Percentiles rank a stretch among this genome's conserved stretches.
Conservation (phyloP, 1,140 invertebrate species). For the Ceratina australensis region DNA sequence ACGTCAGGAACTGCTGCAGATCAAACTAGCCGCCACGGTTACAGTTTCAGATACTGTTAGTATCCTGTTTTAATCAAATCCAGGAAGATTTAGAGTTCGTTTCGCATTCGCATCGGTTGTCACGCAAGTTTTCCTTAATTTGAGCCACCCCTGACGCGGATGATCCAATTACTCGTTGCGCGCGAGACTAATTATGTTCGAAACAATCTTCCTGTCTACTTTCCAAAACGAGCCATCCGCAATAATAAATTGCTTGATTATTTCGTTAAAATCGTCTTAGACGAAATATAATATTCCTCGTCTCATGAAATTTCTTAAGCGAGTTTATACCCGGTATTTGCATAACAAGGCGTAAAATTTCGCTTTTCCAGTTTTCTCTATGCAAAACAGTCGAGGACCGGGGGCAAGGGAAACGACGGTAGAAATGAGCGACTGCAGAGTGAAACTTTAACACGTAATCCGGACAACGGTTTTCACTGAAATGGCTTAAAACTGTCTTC, state of each 20-base stretch:
- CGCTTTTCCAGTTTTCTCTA: not conserved
- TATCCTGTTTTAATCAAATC: slow-evolving; percentile 9
- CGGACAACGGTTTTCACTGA: not conserved
- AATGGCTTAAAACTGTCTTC: slow-evolving; percentile 43
- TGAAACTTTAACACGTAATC: slow-evolving; percentile 39
- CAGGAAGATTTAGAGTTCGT: not conserved
- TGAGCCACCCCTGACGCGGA: not conserved
- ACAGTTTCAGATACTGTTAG: slow-evolving; percentile 11
- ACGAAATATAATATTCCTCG: not conserved
- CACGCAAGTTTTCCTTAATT: not conserved
- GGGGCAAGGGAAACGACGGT: not conserved
- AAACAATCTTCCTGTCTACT: too few species aligned
- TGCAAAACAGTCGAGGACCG: not conserved
- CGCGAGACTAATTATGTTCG: not conserved
- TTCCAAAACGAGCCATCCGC: not conserved
- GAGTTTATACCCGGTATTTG: too few species aligned
- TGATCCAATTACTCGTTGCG: not conserved
- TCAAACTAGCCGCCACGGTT: slow-evolving; percentile 15
- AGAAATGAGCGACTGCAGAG: slow-evolving; percentile 20
- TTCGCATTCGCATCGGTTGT: slow-evolving; percentile 21
- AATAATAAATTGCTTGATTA: too few species aligned
- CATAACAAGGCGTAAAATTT: not conserved
- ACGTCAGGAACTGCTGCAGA: slow-evolving; percentile 7
- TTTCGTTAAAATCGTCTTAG: too few species aligned
- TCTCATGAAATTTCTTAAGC: not conserved